Evolutionary conservation across 2,888 invertebrate genomes (phyloP).

Genomic region (Heterodera filipjevi): DNA sequence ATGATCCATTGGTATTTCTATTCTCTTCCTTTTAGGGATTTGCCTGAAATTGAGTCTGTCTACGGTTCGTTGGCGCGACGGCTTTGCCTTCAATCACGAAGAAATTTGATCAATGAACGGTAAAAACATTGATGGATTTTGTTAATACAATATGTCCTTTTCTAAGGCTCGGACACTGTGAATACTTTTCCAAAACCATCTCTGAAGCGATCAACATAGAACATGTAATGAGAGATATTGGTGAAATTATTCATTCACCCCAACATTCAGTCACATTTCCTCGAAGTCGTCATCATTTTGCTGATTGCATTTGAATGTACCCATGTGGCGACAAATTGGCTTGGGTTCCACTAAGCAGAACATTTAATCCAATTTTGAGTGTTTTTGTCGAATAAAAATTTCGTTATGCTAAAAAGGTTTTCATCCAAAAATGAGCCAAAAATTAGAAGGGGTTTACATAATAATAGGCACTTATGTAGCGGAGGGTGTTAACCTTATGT

Average conservation of each 20-base stretch:
- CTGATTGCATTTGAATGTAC: slow-evolving; percentile 21
- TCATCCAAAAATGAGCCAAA: too few relatives aligned
- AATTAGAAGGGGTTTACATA: too few relatives aligned
- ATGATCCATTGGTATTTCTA: too few relatives aligned
- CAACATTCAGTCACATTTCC: slow-evolving; percentile 20
- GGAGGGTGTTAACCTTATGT: too few relatives aligned
- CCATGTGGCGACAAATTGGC: not conserved
- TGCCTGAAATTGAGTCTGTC: slow-evolving; percentile 15
- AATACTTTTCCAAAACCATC: slow-evolving; percentile 26
- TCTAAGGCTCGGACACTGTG: slow-evolving; percentile 17
- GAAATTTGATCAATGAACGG: slow-evolving; percentile 14
- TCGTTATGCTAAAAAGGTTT: too few relatives aligned
- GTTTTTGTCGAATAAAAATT: too few relatives aligned
- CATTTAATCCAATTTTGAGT: too few relatives aligned
- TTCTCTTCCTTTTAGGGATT: slow-evolving; percentile 31
- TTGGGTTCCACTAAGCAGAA: not conserved
- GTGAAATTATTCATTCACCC: not conserved
- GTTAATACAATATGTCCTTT: not conserved
- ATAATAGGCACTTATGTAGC: too few relatives aligned
- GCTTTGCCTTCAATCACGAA: slow-evolving; percentile 13
- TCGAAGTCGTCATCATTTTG: slow-evolving; percentile 26
- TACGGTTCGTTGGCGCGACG: slow-evolving; percentile 23
- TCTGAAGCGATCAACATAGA: slow-evolving; percentile 14
- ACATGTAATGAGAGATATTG: not conserved
- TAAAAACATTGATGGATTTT: not conserved